Evolutionary conservation across 1,140 invertebrate genomes (phyloP).

Genomic region (Aphaenogaster ashmeadi): DNA sequence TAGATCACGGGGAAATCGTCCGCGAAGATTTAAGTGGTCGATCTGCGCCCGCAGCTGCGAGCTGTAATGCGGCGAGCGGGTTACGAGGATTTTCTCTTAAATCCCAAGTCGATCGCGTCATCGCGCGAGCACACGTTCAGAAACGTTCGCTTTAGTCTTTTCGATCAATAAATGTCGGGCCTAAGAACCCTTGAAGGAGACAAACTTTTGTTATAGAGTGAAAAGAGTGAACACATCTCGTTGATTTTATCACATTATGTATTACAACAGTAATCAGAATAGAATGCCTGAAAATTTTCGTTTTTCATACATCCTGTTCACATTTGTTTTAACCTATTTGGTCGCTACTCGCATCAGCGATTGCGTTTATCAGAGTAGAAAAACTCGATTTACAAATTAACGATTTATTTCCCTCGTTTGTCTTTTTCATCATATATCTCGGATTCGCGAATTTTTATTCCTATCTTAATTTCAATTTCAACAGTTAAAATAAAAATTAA

Average conservation of each 20-base stretch:
- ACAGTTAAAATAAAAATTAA: neutral
- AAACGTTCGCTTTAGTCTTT: neutral
- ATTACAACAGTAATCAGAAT: neutral
- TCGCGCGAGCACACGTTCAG: slow-evolving; percentile 7
- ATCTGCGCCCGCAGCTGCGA: slow-evolving; percentile 66
- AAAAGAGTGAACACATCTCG: neutral
- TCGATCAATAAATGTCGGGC: slow-evolving; percentile 21
- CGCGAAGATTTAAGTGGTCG: slow-evolving; percentile 78
- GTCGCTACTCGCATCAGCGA: neutral
- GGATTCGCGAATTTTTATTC: neutral
- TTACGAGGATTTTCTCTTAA: slow-evolving; percentile 71
- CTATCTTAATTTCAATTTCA: neutral
- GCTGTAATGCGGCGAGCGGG: slow-evolving; percentile 63
- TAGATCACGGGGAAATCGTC: slow-evolving; percentile 80
- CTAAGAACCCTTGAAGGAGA: slow-evolving; percentile 18
- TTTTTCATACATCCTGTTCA: slow-evolving; percentile 29
- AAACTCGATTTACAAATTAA: slow-evolving; percentile 6
- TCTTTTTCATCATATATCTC: too few species aligned
- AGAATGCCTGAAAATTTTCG: slow-evolving; percentile 38
- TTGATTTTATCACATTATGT: slow-evolving; percentile 53
- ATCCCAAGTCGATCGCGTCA: slow-evolving; percentile 74
- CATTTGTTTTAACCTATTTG: slow-evolving; percentile 20
- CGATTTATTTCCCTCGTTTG: neutral
- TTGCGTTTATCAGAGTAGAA: slow-evolving; percentile 18
- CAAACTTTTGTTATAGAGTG: neutral